Evolutionary conservation across 2,797 vertebrate species (phyloP).

Genomic region (Mormyrus proboscirostris): DNA sequence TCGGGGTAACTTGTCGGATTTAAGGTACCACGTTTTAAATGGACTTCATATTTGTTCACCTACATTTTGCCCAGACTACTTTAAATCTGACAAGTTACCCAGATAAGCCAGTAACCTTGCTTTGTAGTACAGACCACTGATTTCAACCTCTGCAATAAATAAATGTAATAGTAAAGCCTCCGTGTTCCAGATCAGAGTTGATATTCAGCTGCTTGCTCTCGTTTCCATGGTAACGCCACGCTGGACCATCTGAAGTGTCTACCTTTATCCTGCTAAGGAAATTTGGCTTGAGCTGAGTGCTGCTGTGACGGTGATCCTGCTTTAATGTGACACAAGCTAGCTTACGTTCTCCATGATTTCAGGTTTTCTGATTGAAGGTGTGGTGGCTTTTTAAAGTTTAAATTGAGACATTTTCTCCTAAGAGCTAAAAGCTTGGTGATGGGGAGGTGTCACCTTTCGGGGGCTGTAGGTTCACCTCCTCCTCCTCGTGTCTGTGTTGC

Average conservation of each 20-base stretch:
- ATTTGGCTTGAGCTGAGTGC: background rate
- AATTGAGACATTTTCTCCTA: background rate
- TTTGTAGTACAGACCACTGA: background rate
- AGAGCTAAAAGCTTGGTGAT: background rate
- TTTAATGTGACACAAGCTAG: background rate
- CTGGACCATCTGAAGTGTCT: background rate
- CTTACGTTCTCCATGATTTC: background rate
- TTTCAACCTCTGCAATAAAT: background rate
- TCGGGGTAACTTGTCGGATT: background rate
- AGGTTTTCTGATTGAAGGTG: background rate
- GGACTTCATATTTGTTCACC: too few species aligned
- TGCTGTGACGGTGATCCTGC: background rate
- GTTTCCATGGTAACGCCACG: constrained; percentile 11
- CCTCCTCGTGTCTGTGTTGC: background rate
- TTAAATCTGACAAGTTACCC: background rate
- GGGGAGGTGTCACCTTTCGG: background rate
- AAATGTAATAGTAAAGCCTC: background rate
- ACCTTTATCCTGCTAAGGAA: background rate
- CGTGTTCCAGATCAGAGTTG: background rate
- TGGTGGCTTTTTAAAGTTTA: background rate
- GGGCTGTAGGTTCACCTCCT: background rate
- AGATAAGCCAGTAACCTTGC: background rate
- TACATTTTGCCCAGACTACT: background rate
- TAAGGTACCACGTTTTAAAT: too few species aligned
- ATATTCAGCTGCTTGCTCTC: background rate